Evolutionary conservation across 2,113 vertebrate species (phyloP).

Genomic region (Dipodomys spectabilis): DNA sequence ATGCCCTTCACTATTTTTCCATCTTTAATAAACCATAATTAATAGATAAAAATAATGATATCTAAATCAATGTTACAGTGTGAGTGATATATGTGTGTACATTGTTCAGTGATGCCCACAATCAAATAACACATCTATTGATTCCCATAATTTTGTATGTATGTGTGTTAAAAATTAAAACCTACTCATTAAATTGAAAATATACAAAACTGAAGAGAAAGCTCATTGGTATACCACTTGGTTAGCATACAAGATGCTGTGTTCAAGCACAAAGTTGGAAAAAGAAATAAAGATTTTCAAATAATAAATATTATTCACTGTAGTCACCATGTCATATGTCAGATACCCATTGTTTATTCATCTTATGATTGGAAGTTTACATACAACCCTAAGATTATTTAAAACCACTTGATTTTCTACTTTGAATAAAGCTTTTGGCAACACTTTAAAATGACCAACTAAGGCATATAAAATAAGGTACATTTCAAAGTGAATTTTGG

Average conservation of each 20-base stretch:
- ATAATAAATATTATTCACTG: background rate
- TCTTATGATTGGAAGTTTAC: background rate
- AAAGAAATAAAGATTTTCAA: background rate
- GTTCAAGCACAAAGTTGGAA: background rate
- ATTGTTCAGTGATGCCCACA: background rate
- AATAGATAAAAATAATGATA: background rate
- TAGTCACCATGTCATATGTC: background rate
- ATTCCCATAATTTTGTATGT: background rate
- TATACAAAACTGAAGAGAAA: background rate
- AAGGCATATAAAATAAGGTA: too few species aligned
- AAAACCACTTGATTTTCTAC: background rate
- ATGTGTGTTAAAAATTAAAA: background rate
- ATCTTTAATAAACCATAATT: background rate
- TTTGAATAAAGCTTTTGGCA: background rate
- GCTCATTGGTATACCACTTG: background rate
- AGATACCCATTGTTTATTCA: background rate
- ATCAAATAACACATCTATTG: background rate
- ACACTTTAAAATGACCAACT: too few species aligned
- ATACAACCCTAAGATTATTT: background rate
- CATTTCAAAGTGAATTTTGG: background rate
- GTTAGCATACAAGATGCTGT: background rate
- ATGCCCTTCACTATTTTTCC: background rate
- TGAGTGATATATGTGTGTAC: background rate
- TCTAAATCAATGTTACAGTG: background rate
- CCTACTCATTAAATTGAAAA: background rate